A percentile compares a stretch with the other conserved stretches of the same genome.
These are phyloP conservation scores for Craseonycteris thonglongyai DNA, from an alignment of 2,113 vertebrate genomes.

Conservation along the genomic window DNA sequence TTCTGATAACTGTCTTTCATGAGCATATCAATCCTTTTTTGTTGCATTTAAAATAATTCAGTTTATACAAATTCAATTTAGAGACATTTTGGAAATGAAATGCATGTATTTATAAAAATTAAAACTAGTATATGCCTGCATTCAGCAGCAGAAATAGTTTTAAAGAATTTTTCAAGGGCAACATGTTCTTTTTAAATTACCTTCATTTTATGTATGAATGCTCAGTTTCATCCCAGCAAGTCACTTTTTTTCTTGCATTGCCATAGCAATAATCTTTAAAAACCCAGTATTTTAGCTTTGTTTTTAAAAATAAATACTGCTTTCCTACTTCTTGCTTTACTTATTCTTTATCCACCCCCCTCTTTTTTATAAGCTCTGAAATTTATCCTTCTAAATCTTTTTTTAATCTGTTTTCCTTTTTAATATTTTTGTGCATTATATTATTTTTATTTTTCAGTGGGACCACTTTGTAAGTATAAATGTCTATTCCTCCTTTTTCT, in stretches of 20 bases:
- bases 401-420: too few species aligned
- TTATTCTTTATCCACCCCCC: not conserved
- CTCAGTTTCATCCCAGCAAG: not conserved
- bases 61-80: conserved; percentile 1
- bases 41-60: not conserved
- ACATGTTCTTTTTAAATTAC: conserved; percentile 15
- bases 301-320: not conserved
- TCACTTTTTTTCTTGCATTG: not conserved
- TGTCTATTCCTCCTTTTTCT: not conserved
- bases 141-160: not conserved
- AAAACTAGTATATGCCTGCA: not conserved
- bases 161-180: conserved; percentile 32
- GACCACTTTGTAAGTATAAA: too few species aligned
- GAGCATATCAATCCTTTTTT: not conserved
- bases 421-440: too few species aligned
- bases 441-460: too few species aligned
- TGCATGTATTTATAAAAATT: not conserved
- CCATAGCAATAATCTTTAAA: conserved; percentile 21
- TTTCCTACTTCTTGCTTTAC: not conserved
- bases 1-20: not conserved
- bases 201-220: not conserved
- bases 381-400: too few species aligned
- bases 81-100: conserved; percentile 1
- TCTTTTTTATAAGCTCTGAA: too few species aligned
- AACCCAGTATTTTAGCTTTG: not conserved